phyloP scores from a whole-genome alignment of 1,140 invertebrate species.

The Euura lappo region DNA sequence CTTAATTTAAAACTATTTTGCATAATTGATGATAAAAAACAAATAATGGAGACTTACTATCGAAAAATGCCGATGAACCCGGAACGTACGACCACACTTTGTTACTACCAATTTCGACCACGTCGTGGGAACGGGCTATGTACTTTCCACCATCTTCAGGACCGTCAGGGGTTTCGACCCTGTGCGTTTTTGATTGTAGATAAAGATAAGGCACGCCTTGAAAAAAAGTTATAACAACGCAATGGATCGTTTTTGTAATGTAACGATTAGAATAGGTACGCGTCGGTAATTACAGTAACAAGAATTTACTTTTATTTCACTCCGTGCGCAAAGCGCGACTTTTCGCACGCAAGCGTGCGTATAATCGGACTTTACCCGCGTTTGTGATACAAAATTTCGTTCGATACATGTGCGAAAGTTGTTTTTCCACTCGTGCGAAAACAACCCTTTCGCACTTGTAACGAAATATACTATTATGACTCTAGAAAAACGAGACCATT shows the following conservation, averaged over 20 bases:
- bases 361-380: too few relatives aligned
- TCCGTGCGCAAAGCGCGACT: too few relatives aligned
- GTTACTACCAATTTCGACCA: slow-evolving; percentile 69
- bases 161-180: slow-evolving; percentile 61
- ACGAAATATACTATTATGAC: too few relatives aligned
- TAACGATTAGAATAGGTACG: background rate
- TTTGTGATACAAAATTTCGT: too few relatives aligned
- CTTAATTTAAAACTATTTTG: slow-evolving; percentile 34
- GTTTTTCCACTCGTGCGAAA: too few relatives aligned
- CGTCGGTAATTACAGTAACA: too few relatives aligned
- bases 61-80: slow-evolving; percentile 14
- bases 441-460: too few relatives aligned
- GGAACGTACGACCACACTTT: slow-evolving; percentile 61
- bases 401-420: too few relatives aligned
- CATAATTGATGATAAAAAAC: slow-evolving; percentile 45
- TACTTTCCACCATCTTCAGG: slow-evolving; percentile 66
- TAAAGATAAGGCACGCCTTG: slow-evolving; percentile 37
- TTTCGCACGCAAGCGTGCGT: too few relatives aligned
- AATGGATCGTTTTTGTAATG: background rate
- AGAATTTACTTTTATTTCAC: too few relatives aligned
- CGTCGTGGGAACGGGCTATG: slow-evolving; percentile 61
- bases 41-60: slow-evolving; percentile 36
- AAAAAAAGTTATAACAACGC: slow-evolving; percentile 31
- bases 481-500: too few relatives aligned
- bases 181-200: slow-evolving; percentile 62